Evolutionary conservation across 2,113 vertebrate species (phyloP), one percentile per base, ranked within the genome.

Genomic region (Larimichthys polyactis): DNA sequence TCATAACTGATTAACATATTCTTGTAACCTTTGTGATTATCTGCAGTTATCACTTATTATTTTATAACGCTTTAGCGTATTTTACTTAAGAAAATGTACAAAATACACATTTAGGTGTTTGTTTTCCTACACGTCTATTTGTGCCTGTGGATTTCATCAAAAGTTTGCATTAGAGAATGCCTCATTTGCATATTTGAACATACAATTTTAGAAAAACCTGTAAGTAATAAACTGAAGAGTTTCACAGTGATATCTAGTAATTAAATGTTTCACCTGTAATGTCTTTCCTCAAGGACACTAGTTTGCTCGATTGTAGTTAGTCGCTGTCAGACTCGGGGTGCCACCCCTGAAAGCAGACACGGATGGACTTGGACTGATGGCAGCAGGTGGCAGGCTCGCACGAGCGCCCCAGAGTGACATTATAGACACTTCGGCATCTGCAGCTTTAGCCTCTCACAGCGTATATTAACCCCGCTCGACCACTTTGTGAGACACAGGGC

Each of bases 331-430:
- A 77, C 36, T 70, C 63, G 81, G 59, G 64, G 66, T 69, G 32
- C 24, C 73, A 16, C 52, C 75, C 89, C 83, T 94, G 94, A 95
- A 94, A 95, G 92, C 82, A 89, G 93, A 96, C 91, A 91, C 90
- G 78, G 87, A 51, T 58, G 79, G 84, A 86, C 90, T 84, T 83
- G 93, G 94, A 97, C 92, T 92, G 95, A 90, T 86, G 71, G 89
- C 87, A 95, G 94, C 96, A 97, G 96, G 95, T 96, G 96, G 88
- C 51, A 49, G 65, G 24, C n/a, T 3, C 27, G 54, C 63, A 36
- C 84, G 83, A 84, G 79, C n/a, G 11, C 62, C 68, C 12, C 70
- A 60, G 65, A 73, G 57, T 83, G 78, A 91, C 83, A 78, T 87
- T 86, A 77, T 15, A 27, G 63, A 78, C 59, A 70, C 65, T 72